These are phyloP conservation scores for Platycheirus albimanus DNA, from an alignment of 2,888 invertebrate genomes.

Conservation along the genomic window DNA sequence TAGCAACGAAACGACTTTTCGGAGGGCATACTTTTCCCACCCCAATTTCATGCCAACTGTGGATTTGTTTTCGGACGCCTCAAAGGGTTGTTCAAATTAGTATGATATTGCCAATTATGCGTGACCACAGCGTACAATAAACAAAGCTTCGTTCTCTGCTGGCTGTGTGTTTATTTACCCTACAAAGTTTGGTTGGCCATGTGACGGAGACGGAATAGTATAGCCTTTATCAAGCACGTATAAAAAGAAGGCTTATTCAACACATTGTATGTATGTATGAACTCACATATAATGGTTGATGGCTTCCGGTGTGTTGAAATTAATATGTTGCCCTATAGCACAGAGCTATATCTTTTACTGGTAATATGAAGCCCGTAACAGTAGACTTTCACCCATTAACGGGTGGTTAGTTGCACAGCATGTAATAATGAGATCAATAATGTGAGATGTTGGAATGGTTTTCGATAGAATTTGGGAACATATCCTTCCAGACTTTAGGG, in stretches of 20 bases:
- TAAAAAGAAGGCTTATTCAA: background rate
- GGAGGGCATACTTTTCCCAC: background rate
- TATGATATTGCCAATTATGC: conserved; percentile 73
- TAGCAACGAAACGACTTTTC: conserved; percentile 37
- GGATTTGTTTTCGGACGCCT: conserved; percentile 69
- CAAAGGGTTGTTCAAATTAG: conserved; percentile 73
- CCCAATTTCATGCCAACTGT: conserved; percentile 41
- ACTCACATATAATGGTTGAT: background rate
- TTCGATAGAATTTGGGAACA: background rate
- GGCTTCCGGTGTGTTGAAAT: conserved; percentile 45
- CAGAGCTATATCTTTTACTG: conserved; percentile 19
- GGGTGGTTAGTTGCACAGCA: conserved; percentile 18
- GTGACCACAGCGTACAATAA: conserved; percentile 68
- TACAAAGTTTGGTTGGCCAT: conserved; percentile 6
- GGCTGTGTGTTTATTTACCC: conserved; percentile 53
- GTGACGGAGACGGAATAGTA: conserved; percentile 6
- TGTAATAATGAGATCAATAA: conserved; percentile 48
- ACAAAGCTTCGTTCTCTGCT: conserved; percentile 53
- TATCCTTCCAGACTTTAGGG: background rate
- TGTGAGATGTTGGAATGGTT: background rate
- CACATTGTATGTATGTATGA: no score
- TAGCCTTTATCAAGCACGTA: conserved; percentile 4
- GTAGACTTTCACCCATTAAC: conserved; percentile 17
- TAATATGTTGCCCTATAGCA: conserved; percentile 54
- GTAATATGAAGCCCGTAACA: conserved; percentile 36